Percentiles rank a stretch among this genome's conserved stretches.
These are phyloP conservation scores for Steinernema feltiae DNA, from an alignment of 1,140 invertebrate genomes.

Conservation along the genomic window DNA sequence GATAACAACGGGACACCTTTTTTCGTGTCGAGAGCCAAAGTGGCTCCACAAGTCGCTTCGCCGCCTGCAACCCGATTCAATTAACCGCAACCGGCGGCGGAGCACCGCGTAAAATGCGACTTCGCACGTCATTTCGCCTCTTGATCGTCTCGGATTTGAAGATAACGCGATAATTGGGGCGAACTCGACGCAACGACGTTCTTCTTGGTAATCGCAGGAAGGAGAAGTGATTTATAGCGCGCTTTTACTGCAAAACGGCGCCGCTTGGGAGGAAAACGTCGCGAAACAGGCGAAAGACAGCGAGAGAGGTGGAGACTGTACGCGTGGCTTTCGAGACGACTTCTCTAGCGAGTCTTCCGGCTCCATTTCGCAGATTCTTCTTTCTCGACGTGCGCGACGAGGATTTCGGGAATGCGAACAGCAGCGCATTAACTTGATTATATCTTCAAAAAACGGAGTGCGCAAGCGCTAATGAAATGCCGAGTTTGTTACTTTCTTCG, in stretches of 20 bases:
- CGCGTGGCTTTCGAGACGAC: too few relatives aligned
- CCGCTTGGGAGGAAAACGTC: background rate
- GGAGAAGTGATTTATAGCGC: background rate
- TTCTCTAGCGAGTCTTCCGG: too few relatives aligned
- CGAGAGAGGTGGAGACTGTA: background rate
- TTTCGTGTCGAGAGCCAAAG: background rate
- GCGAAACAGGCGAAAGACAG: background rate
- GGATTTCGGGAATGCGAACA: too few relatives aligned
- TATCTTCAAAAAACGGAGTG: too few relatives aligned
- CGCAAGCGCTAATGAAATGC: too few relatives aligned
- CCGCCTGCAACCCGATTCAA: background rate
- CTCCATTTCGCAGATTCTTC: too few relatives aligned
- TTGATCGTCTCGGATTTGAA: background rate
- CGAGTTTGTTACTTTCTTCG: too few relatives aligned
- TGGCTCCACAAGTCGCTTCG: too few relatives aligned
- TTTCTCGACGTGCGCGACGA: too few relatives aligned
- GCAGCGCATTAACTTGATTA: too few relatives aligned
- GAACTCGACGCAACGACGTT: background rate
- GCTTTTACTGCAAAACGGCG: background rate
- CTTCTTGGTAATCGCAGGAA: background rate
- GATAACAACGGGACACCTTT: background rate
- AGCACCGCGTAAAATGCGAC: background rate
- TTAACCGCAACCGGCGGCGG: background rate
- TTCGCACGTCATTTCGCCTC: background rate
- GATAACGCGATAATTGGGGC: background rate